Percentiles rank a stretch among this genome's conserved stretches.
phyloP scores from a whole-genome alignment of 2,113 vertebrate species.

The Columbina picui region DNA sequence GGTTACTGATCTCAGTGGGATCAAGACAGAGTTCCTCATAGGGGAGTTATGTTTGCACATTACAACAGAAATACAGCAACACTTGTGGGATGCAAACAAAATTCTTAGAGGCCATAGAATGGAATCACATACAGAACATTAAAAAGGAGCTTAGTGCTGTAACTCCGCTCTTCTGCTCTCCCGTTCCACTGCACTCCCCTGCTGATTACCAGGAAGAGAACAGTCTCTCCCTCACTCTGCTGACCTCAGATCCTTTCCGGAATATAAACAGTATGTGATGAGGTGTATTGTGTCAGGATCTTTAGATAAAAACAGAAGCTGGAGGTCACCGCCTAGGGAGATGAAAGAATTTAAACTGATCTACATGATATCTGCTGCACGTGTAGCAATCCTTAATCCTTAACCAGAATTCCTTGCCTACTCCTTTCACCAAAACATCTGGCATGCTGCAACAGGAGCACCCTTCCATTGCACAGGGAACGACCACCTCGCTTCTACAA shows the following conservation, averaged over 20 bases:
- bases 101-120: neutral
- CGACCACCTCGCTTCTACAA: neutral
- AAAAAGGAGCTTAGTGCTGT: neutral
- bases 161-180: neutral
- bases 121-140: neutral
- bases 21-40: neutral
- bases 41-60: neutral
- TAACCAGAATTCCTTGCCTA: neutral
- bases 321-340: neutral
- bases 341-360: conserved; percentile 9
- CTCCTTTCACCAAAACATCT: neutral
- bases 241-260: conserved; percentile 38
- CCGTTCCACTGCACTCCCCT: neutral
- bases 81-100: neutral
- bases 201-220: neutral
- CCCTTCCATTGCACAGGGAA: neutral
- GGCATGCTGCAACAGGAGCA: neutral
- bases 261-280: conserved; percentile 45
- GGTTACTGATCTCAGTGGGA: neutral
- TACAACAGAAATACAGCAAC: neutral
- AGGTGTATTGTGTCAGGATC: conserved; percentile 36
- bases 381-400: neutral
- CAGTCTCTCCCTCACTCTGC: neutral
- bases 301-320: conserved; percentile 19
- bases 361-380: neutral